Base-by-base conservation (phyloP, 1,140 invertebrate genomes). In the Polypedilum pembai region DNA sequence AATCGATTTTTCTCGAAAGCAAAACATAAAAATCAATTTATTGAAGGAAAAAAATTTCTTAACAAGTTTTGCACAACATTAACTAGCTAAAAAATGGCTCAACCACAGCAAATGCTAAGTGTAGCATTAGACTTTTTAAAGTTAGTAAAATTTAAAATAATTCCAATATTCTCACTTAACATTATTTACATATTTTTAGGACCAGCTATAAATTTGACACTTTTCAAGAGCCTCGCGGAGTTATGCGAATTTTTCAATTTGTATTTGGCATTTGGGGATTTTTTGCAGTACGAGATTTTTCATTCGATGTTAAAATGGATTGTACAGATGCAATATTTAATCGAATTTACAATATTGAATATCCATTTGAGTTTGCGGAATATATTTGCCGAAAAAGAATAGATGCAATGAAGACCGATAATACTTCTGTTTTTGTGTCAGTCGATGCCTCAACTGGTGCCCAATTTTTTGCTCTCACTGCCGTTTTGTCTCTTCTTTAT, bases 391-490 rank as follows among this genome's bases (percentile, higher is more conserved):
- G 24, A 24, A 74, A 69, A 73, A 33, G 41, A 65, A 8, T 33
- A 17, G 75, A 24, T 41, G 76, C 74, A 63, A 75, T 73, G 12
- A 33, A 41, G 45, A 15, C 24, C 17, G 74, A 40, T 56, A 77
- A 75, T 63, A 75, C 73, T 40, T 75, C 73, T 73, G 73, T 75
- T 21, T 73, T 75, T 1, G 75, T 81, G 41, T 74, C 74, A 56
- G 86, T 84, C 75, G 83, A 88, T 78, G 86, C 85, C 76, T 86
- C 85, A 69, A 85, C 87, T 17, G 85, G 88, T 80, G 84, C 88
- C 0, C 83, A 88, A 79, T 91, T 90, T 82, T 91, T 87, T 81
- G 90, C 91, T 15, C 87, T 88, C 41, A 87, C 88, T 75, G 89
- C 89, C 33, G 89, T 91, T 15, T 81, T 91, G 18, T 85, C 87